These are phyloP conservation scores for Chironomus tepperi DNA, from an alignment of 1,140 invertebrate species.

Conservation along the genomic window DNA sequence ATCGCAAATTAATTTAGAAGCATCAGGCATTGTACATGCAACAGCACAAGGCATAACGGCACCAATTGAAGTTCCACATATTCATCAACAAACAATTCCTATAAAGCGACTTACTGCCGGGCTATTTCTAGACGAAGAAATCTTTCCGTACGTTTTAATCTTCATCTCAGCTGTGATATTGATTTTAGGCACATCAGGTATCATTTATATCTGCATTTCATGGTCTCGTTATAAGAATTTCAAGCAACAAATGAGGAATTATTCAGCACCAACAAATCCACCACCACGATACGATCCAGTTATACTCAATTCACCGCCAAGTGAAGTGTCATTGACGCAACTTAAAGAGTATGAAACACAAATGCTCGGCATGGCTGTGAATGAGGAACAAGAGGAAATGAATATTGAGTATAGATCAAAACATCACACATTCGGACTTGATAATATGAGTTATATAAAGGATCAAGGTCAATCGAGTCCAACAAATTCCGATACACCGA, in stretches of 20 bases:
- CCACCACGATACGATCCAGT: constrained; percentile 65
- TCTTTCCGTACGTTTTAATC: constrained; percentile 79
- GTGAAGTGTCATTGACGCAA: constrained; percentile 37
- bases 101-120: constrained; percentile 44
- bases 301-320: constrained; percentile 50
- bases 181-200: constrained; percentile 72
- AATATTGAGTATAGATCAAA: constrained; percentile 76
- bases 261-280: constrained; percentile 50
- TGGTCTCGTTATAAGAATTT: constrained; percentile 82
- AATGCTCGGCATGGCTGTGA: constrained; percentile 82
- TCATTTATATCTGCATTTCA: constrained; percentile 83
- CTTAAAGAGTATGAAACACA: constrained; percentile 77
- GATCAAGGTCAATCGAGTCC: constrained; percentile 68
- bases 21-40: constrained; percentile 52
- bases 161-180: constrained; percentile 79
- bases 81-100: constrained; percentile 37
- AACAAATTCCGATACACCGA: constrained; percentile 70
- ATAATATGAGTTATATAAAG: constrained; percentile 76
- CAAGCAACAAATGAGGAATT: constrained; percentile 64
- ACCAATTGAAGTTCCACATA: constrained; percentile 40
- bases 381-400: constrained; percentile 69
- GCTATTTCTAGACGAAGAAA: constrained; percentile 51
- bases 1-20: constrained; percentile 55
- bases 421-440: constrained; percentile 76
- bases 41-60: constrained; percentile 59